phyloP scores from a whole-genome alignment of 2,113 vertebrate species.

The Pelodiscus sinensis region DNA sequence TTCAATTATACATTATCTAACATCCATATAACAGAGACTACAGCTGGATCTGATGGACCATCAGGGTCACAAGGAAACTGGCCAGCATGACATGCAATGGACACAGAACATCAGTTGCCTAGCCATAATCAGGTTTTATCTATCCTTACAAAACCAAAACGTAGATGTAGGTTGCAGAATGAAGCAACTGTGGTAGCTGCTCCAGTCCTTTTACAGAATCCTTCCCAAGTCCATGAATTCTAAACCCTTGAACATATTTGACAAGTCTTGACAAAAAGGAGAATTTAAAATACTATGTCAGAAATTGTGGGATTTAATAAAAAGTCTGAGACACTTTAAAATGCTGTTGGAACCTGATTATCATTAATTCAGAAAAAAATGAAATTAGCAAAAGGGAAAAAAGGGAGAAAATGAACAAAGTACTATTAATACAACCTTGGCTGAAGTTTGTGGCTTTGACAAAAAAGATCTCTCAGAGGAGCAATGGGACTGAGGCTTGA shows the following conservation, averaged over 20 bases:
- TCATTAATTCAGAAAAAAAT: neutral
- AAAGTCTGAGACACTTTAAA: neutral
- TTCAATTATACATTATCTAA: no score
- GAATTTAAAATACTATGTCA: constrained; percentile 5
- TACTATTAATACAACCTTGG: constrained; percentile 29
- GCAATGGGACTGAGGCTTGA: constrained; percentile 60
- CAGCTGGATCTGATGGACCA: neutral
- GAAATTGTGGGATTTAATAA: constrained; percentile 41
- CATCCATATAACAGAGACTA: neutral
- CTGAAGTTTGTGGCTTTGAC: constrained; percentile 62
- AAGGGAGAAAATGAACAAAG: neutral
- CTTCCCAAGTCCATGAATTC: neutral
- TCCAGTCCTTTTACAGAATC: neutral
- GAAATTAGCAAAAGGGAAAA: neutral
- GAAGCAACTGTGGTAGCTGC: rapidly evolving
- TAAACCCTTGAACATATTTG: neutral
- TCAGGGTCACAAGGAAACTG: neutral
- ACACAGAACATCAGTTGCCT: neutral
- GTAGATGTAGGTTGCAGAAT: neutral
- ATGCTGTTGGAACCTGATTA: neutral
- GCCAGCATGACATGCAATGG: neutral
- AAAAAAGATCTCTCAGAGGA: constrained; percentile 56
- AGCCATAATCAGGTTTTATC: neutral
- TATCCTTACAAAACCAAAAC: neutral
- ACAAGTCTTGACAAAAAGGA: neutral